Evolutionary conservation across 2,888 invertebrate genomes (phyloP), one percentile per base, ranked within the genome.

Genomic region (Heterodera filipjevi): DNA sequence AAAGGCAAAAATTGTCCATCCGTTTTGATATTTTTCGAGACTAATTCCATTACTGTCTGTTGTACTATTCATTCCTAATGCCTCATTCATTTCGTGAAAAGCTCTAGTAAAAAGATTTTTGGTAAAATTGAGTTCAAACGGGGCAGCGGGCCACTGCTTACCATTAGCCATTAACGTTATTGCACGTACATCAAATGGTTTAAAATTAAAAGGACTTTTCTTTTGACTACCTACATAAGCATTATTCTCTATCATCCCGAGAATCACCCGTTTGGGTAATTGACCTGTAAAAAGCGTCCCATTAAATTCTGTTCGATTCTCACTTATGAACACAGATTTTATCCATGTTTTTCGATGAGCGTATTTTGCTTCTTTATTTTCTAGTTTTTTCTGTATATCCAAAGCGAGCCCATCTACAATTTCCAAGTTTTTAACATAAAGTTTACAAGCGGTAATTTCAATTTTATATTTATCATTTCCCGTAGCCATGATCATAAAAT

Each of bases 301-400:
- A 5, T 16, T 53, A 19, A 16, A 53, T 22, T 53, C 53, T 3
- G 53, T 53, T 3, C 53, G 10, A 5, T 53, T 53, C 22, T 53
- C 53, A 19, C 53, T 53, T 16, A 53, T 53, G 19, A 53, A 53
- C 19, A 22, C 5, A 0, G 53, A 16, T 19, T 53, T 53, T 0
- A 53, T 53, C 53, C 5, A 53, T 1, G 35, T 44, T 27, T 71
- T 71, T 30, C 71, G 19, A 10, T 27, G 39, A 3, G 71, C 27
- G 27, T 71, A 71, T 27, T 30, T n/a, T 71, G 71, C 71, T 27
- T n/a, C 27, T 1, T 12, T n/a, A 10, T 6, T 22, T 30, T 71
- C 71, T 3, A 71, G 30, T 30, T 71, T 71, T 46, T 71, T 71
- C n/a, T n/a, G 22, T n/a, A 71, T 71, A n/a, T 71, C 71, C 10